Conservation (phyloP, 2,113 vertebrate species). For the Chrysochloris asiatica region DNA sequence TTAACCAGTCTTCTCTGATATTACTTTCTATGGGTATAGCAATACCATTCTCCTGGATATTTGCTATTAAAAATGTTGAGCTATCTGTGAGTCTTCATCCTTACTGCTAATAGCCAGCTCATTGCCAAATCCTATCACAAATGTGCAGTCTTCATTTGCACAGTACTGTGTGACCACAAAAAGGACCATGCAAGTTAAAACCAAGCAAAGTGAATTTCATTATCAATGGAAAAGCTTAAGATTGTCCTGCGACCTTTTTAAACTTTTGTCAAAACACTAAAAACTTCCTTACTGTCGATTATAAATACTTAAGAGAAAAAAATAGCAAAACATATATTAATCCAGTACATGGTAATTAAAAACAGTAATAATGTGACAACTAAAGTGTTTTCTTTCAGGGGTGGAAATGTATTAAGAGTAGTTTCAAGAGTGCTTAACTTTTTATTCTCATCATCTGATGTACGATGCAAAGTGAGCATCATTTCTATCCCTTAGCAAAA, state of each 20-base stretch:
- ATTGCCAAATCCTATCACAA: background rate
- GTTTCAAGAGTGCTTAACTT: background rate
- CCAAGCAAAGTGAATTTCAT: background rate
- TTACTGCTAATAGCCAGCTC: background rate
- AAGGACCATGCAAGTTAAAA: background rate
- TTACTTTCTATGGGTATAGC: too few species aligned
- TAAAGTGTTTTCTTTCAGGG: background rate
- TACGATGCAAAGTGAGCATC: background rate
- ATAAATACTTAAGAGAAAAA: background rate
- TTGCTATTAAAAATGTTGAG: background rate
- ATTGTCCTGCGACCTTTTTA: background rate
- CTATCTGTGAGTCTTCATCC: background rate
- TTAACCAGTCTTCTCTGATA: too few species aligned
- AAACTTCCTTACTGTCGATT: background rate
- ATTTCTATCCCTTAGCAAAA: background rate
- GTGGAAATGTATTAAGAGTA: background rate
- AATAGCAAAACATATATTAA: background rate
- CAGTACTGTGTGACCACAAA: background rate
- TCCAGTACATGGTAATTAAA: background rate
- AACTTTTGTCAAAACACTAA: background rate
- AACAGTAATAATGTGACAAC: background rate
- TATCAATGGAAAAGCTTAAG: background rate
- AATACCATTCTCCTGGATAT: background rate
- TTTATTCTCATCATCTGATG: background rate
- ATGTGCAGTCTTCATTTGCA: background rate